Conservation (phyloP, 2,113 vertebrate genomes). For the Gymnarchus niloticus region DNA sequence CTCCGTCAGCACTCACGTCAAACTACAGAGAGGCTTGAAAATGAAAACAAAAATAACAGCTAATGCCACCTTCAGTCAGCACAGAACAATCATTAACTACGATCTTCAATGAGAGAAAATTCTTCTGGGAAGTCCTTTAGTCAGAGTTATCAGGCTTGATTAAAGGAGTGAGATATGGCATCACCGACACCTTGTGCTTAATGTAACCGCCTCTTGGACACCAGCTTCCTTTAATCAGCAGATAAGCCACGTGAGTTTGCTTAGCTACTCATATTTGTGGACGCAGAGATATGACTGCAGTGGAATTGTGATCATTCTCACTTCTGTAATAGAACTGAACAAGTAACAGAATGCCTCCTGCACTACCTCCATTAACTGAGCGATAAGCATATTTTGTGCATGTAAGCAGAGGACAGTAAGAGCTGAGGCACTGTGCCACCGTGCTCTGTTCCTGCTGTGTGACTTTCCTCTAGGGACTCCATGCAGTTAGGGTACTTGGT, state of each 20-base stretch:
- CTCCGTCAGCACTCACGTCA: background rate
- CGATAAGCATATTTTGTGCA: no score
- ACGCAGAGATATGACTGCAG: background rate
- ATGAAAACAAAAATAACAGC: constrained; percentile 22
- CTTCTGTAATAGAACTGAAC: background rate
- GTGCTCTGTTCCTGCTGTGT: background rate
- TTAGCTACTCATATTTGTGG: background rate
- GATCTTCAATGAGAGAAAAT: constrained; percentile 22
- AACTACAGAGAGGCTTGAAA: constrained; percentile 6
- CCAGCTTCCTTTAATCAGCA: background rate
- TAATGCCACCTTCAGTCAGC: background rate
- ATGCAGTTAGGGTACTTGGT: background rate
- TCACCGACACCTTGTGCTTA: constrained; percentile 4
- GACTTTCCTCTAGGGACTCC: no score
- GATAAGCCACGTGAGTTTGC: constrained; percentile 3
- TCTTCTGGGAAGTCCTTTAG: constrained; percentile 19
- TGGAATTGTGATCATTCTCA: no score
- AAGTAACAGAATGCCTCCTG: background rate
- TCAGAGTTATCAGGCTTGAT: constrained; percentile 8
- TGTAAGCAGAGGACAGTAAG: background rate
- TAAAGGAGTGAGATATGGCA: constrained; percentile 37
- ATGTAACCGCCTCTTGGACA: constrained; percentile 24
- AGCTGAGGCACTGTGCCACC: background rate
- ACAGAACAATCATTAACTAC: constrained; percentile 43
- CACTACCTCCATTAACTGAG: background rate